Base-by-base conservation (phyloP, 2,888 invertebrate genomes). In the Calliopum simillimum region DNA sequence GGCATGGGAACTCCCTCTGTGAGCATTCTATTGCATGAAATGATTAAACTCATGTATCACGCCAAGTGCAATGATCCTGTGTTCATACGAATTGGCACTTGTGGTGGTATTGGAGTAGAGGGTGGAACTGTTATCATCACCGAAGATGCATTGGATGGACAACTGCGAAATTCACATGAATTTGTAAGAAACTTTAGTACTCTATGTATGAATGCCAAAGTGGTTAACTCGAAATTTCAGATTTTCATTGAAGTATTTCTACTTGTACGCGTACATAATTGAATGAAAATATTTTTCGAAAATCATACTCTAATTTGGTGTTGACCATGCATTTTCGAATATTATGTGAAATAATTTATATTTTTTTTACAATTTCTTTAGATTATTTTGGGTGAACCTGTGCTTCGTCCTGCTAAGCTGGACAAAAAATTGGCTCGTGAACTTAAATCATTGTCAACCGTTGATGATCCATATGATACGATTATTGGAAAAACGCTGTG, bases 1-100 rank as follows among this genome's bases (percentile, higher is more conserved):
- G 99, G 99, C 70, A 99, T 99, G 95, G 99, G 99, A 5, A 94
- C 96, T 68, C 97, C 99, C 5, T 99, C 99, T 0, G 92, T 98
- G 68, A 95, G 96, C 65, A 98, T 99, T 77, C 89, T 99, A 68
- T 90, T 99, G 71, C 97, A 98, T 85, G 99, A 99, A 88, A 89
- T 97, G 74, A 96, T 98, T 83, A 99, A 99, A 87, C 88, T 99
- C 79, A 94, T 99, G 93, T 93, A 94, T 82, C 94, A 96, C 82
- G 97, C 99, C 51, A 93, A 91, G 83, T 93, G 91, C 74, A 90
- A 89, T 73, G 95, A 96, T 85, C 97, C 98, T 0, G 89, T 96
- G 69, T 97, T 98, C 89, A 94, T 98, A 87, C 90, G 99, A 76
- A 93, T 99, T 80, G 93, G 93, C 66, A 99, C 98, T 0, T 97